Conservation (phyloP, 2,888 invertebrate genomes). For the Campoplex nolae region DNA sequence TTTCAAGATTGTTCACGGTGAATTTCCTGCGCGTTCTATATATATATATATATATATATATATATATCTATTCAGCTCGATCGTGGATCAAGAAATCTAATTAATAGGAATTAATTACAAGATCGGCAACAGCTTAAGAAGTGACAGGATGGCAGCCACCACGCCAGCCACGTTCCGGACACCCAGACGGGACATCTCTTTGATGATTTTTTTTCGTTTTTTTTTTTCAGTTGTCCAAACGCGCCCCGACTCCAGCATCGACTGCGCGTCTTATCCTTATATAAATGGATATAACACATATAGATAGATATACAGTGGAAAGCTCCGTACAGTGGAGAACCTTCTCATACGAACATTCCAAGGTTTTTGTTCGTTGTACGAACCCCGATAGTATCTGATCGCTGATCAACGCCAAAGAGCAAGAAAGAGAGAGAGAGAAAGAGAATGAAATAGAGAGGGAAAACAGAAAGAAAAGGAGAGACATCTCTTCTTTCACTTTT, state of each 20-base stretch:
- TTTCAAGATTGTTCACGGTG: slow-evolving; percentile 18
- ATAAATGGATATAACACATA: slow-evolving; percentile 23
- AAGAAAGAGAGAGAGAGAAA: slow-evolving; percentile 15
- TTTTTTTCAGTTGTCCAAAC: slow-evolving; percentile 35
- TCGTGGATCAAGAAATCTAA: slow-evolving; percentile 35
- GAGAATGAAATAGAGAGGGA: slow-evolving; percentile 10
- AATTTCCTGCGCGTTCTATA: background rate
- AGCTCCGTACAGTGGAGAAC: slow-evolving; percentile 2
- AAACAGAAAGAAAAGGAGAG: slow-evolving; percentile 7
- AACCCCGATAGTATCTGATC: slow-evolving; percentile 57
- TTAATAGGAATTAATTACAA: slow-evolving; percentile 57
- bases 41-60: slow-evolving; percentile 22
- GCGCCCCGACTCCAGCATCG: slow-evolving; percentile 16
- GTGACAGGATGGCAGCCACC: slow-evolving; percentile 38
- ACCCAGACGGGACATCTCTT: slow-evolving; percentile 33
- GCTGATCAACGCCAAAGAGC: slow-evolving; percentile 41
- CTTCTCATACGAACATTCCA: slow-evolving; percentile 43
- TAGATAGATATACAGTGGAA: background rate
- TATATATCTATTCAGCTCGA: slow-evolving; percentile 17
- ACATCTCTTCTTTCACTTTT: slow-evolving; percentile 37
- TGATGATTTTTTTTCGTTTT: slow-evolving; percentile 13
- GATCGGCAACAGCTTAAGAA: slow-evolving; percentile 29
- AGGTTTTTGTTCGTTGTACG: slow-evolving; percentile 50
- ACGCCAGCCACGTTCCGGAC: slow-evolving; percentile 6
- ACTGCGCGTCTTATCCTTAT: slow-evolving; percentile 1